A percentile compares a stretch with the other conserved stretches of the same genome.
phyloP scores from a whole-genome alignment of 2,888 invertebrate species.

The Platycheirus albimanus region DNA sequence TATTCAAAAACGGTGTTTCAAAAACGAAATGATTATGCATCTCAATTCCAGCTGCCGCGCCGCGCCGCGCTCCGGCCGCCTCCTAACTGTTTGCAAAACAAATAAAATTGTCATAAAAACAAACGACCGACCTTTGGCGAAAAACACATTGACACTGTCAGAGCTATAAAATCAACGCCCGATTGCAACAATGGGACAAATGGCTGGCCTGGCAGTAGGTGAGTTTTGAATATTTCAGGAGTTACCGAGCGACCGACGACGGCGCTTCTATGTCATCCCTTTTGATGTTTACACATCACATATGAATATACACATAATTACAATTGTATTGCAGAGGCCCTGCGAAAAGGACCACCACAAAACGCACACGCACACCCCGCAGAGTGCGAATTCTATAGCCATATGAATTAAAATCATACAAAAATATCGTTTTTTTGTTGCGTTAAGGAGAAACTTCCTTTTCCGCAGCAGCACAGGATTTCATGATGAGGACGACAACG shows the following conservation, averaged over 20 bases:
- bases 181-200: conserved; percentile 17
- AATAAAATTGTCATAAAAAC: conserved; percentile 70
- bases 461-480: conserved; percentile 5
- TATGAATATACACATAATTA: conserved; percentile 73
- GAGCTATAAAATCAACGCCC: conserved; percentile 46
- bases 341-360: conserved; percentile 22
- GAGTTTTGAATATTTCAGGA: conserved; percentile 30
- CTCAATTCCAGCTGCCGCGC: conserved; percentile 60
- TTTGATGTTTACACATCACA: conserved; percentile 54
- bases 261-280: conserved; percentile 58
- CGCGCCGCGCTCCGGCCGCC: too few relatives aligned
- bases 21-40: conserved; percentile 60
- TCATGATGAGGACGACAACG: conserved; percentile 26
- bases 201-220: conserved; percentile 48
- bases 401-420: conserved; percentile 51
- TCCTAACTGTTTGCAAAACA: conserved; percentile 68
- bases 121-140: conserved; percentile 65
- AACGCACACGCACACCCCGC: conserved; percentile 54
- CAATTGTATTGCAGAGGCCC: conserved; percentile 28
- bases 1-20: conserved; percentile 10
- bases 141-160: conserved; percentile 63
- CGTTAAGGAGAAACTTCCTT: conserved; percentile 25
- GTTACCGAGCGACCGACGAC: not conserved
- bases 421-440: conserved; percentile 46
- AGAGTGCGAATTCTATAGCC: conserved; percentile 58